Base-by-base conservation (phyloP, 2,113 vertebrate species). In the Spea bombifrons region DNA sequence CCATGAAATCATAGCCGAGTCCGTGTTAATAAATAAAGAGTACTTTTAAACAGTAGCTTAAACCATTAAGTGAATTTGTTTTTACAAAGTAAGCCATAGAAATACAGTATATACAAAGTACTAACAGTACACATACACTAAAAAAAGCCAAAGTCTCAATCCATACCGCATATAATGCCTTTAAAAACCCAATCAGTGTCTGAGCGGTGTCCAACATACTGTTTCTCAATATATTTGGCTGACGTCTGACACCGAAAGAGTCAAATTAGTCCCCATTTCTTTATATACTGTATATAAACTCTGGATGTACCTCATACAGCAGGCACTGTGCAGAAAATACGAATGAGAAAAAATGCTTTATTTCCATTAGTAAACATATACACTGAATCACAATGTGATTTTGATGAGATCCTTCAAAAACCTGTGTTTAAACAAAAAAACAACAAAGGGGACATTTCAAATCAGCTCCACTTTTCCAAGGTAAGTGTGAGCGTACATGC, bases 371-470 rank as follows among this genome's bases (percentile, higher is more conserved):
- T 93, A 93, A 93, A 93, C 92, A 93, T 91, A 91, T 93, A 93
- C 92, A 93, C 92, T 93, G 90, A 91, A 92, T 92, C 92, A 93
- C 92, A 91, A 93, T 90, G 91, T 93, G 92, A 91, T 92, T 86
- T 82, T 70, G 59, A 8, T 73, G 68, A 82, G 83, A 75, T 80
- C 81, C 71, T 77, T 82, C 81, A 73, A 82, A 79, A 80, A 79
- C 82, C 83, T 85, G 4, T 85, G 82, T 88, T 90, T 88, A 88
- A 90, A 88, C 68, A 89, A 66, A 68, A 68, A 69, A 50, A 70
- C 12, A 45, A 9, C 9, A 13, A 57, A 7, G 69, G 69, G 88
- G 92, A 88, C 86, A 92, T 89, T 90, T 88, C 88, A 92, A 88
- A 43, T 89, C 88, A 86, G 82, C 90, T 90, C 91, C 90, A 90